Evolutionary conservation across 2,797 vertebrate species (phyloP).

Genomic region (Onychomys torridus): DNA sequence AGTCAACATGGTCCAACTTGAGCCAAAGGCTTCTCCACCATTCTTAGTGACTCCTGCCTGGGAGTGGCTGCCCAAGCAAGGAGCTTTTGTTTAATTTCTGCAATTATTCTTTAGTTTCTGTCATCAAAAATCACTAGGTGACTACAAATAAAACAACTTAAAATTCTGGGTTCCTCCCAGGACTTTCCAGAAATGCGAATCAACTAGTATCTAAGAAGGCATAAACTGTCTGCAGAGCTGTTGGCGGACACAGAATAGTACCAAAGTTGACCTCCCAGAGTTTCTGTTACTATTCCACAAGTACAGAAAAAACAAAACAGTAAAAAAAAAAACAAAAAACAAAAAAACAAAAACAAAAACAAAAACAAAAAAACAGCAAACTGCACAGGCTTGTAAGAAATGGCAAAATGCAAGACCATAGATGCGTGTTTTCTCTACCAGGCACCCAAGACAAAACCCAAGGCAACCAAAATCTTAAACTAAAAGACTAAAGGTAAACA

Average conservation of each 20-base stretch:
- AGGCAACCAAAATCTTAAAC: conserved; percentile 62
- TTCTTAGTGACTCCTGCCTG: not conserved
- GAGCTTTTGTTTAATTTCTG: conserved; percentile 51
- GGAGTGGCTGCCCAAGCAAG: not conserved
- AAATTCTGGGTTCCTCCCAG: not conserved
- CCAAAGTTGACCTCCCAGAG: not conserved
- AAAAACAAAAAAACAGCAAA: not conserved
- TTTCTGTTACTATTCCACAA: conserved; percentile 30
- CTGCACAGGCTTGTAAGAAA: not conserved
- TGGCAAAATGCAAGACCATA: conserved; percentile 71
- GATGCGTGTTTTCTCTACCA: conserved; percentile 70
- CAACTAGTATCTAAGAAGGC: not conserved
- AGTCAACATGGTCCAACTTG: not conserved
- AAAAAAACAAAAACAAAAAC: not conserved
- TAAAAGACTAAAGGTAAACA: conserved; percentile 14
- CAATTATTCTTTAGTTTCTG: conserved; percentile 27
- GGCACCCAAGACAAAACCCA: conserved; percentile 67
- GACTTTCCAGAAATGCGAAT: conserved; percentile 6
- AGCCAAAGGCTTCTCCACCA: not conserved
- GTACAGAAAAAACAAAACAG: not conserved
- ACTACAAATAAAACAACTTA: conserved; percentile 10
- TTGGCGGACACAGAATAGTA: not conserved
- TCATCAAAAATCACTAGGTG: not conserved
- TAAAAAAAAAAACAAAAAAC: too few relatives aligned
- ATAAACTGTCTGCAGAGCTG: not conserved